Percentiles rank a stretch among this genome's conserved stretches.
phyloP scores from a whole-genome alignment of 2,888 invertebrate species.

The Crocallis elinguaria region DNA sequence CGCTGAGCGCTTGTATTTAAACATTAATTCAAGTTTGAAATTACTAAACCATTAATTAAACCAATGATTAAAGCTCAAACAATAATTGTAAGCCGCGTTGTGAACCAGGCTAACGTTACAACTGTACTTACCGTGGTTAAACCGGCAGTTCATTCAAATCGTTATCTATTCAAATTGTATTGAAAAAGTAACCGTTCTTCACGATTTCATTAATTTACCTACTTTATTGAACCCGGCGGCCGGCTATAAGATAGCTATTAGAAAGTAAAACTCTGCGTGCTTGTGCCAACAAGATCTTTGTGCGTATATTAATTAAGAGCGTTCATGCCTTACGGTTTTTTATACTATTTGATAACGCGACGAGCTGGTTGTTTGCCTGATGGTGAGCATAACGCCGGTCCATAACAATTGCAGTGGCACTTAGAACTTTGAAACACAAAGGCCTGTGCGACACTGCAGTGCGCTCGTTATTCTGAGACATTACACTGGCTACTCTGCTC shows the following conservation, averaged over 20 bases:
- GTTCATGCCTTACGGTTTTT: no score
- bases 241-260: constrained; percentile 16
- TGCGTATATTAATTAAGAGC: no score
- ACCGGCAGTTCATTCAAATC: constrained; percentile 12
- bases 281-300: background rate
- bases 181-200: constrained; percentile 20
- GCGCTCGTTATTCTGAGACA: no score
- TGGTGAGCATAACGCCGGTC: no score
- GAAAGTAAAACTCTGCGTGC: constrained; percentile 12
- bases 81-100: constrained; percentile 2
- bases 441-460: no score
- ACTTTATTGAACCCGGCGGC: constrained; percentile 15
- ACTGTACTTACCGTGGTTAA: constrained; percentile 17
- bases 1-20: no score
- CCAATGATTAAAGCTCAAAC: background rate
- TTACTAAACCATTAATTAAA: constrained; percentile 12
- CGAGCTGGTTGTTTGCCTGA: no score
- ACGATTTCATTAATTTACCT: constrained; percentile 17
- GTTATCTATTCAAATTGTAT: constrained; percentile 23
- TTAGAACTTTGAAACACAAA: no score
- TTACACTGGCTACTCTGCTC: no score
- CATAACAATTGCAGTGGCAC: no score
- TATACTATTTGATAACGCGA: no score
- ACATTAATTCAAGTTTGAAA: no score
- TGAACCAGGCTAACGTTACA: constrained; percentile 21